Evolutionary conservation across 2,113 vertebrate species (phyloP), one percentile per base, ranked within the genome.

Genomic region (Eulemur macaco): DNA sequence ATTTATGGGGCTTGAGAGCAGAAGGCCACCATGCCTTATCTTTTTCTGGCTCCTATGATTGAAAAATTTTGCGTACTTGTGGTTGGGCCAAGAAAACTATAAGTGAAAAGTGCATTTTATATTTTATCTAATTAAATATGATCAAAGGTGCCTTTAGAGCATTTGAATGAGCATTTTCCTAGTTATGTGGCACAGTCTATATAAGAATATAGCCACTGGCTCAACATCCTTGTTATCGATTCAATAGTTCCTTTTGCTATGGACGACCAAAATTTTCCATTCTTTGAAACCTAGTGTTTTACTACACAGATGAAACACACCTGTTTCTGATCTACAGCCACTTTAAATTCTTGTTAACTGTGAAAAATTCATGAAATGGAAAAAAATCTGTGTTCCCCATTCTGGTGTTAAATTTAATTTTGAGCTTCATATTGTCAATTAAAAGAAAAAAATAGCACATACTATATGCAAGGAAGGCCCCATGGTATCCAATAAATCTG

Each of bases 241-340:
- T 95, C 76, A 94, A n/a, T 69, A 94, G 86, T 77, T 95, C 39
- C 94, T 94, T 96, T 74, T 93, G 68, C 93, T 94, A 60, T 39
- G 45, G 92, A 92, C 50, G 6, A 96, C 93, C 92, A 93, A 89
- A 89, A 93, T 89, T 97, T 98, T 98, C 97, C 97, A 93, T 94
- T 95, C 97, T 96, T 98, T 97, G 93, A 98, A 98, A 97, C 45
- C 37, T 31, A 69, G 25, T 47, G 54, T 95, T 97, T 98, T 96
- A 97, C 86, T 92, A 86, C 68, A 86, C 93, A 93, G 95, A 97
- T 85, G 96, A 98, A 97, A 93, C 93, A 95, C 97, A 98, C 95
- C 97, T 97, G 96, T 97, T 98, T 97, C 95, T 97, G 96, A 97
- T 97, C 95, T 95, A 91, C 68, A 93, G 58, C 52, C 50, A 95